These are phyloP conservation scores for Micrasema minimum DNA, from an alignment of 1,140 invertebrate species.

Conservation along the genomic window DNA sequence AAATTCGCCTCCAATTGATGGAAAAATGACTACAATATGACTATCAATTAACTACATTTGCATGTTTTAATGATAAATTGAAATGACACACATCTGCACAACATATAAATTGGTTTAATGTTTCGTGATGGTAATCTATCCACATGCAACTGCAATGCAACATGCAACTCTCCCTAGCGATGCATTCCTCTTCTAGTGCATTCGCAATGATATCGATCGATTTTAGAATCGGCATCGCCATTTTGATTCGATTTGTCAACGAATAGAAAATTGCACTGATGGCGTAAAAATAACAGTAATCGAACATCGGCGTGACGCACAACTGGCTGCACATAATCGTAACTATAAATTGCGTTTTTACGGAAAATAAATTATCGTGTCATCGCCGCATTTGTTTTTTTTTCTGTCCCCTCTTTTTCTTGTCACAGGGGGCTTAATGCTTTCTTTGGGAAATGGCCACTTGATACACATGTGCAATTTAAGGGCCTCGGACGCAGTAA, in stretches of 20 bases:
- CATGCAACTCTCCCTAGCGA: no score
- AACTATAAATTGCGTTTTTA: slow-evolving; percentile 52
- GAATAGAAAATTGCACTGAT: slow-evolving; percentile 17
- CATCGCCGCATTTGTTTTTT: slow-evolving; percentile 47
- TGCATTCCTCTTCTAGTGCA: no score
- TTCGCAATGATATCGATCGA: background rate
- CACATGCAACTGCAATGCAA: no score
- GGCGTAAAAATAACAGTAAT: slow-evolving; percentile 41
- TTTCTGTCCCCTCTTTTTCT: slow-evolving; percentile 34
- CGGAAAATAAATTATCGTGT: slow-evolving; percentile 53
- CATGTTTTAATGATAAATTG: no score
- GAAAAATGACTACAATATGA: no score
- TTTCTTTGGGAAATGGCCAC: slow-evolving; percentile 33
- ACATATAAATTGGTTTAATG: no score
- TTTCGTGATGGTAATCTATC: no score
- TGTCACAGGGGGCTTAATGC: slow-evolving; percentile 1
- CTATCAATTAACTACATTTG: no score
- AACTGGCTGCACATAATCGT: slow-evolving; percentile 49
- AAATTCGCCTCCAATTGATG: no score
- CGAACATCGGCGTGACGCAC: slow-evolving; percentile 39
- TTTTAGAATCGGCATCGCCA: slow-evolving; percentile 10
- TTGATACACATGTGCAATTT: slow-evolving; percentile 33
- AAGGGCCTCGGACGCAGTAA: no score
- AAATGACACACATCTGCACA: no score
- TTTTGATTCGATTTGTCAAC: slow-evolving; percentile 13